Evolutionary conservation across 2,888 invertebrate genomes (phyloP).

Genomic region (Nomada goodeniana): DNA sequence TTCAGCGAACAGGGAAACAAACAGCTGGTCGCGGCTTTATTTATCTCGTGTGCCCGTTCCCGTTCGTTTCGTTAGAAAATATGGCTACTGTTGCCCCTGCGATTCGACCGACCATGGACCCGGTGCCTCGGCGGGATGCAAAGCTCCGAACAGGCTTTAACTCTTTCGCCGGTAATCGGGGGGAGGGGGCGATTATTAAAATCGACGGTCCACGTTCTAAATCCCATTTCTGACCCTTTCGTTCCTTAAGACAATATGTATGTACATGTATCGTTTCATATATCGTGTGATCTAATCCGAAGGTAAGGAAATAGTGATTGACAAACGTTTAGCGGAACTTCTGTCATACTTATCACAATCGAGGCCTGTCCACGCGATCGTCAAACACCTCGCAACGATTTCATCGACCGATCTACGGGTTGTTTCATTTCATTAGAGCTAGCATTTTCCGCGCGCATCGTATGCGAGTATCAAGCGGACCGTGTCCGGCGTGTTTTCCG

Average conservation of each 20-base stretch:
- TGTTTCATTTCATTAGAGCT: conserved; percentile 32
- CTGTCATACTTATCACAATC: too few relatives aligned
- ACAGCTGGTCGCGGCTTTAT: conserved; percentile 47
- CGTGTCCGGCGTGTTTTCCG: conserved; percentile 16
- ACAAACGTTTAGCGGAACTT: neutral
- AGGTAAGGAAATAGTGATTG: neutral
- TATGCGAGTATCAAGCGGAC: neutral
- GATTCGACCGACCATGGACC: too few relatives aligned
- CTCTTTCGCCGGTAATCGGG: too few relatives aligned
- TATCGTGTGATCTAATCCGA: too few relatives aligned
- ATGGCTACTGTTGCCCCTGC: too few relatives aligned
- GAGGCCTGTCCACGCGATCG: conserved; percentile 24
- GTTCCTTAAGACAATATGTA: too few relatives aligned
- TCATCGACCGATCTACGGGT: conserved; percentile 29
- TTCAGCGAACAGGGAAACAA: conserved; percentile 66
- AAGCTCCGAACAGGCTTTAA: too few relatives aligned
- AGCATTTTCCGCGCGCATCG: conserved; percentile 4
- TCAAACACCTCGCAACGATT: conserved; percentile 33
- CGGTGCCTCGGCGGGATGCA: too few relatives aligned
- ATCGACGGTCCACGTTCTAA: too few relatives aligned
- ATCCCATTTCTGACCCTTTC: too few relatives aligned
- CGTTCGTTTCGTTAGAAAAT: conserved; percentile 20
- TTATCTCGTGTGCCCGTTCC: conserved; percentile 39
- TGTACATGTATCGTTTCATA: too few relatives aligned
- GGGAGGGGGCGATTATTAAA: too few relatives aligned